Conservation (phyloP, 2,113 vertebrate genomes). For the Anthoscopus minutus region DNA sequence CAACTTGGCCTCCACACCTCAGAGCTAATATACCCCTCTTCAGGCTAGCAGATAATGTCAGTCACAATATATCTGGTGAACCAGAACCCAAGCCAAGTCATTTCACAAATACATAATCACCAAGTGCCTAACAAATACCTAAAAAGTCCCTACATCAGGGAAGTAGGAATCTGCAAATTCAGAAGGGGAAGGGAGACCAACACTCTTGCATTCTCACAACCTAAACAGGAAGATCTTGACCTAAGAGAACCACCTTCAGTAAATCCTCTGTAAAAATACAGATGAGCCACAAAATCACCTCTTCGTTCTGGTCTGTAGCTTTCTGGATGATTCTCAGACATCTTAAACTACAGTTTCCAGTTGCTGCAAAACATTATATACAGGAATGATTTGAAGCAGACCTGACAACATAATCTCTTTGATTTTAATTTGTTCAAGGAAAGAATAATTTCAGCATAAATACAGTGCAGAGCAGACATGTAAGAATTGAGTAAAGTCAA, state of each 20-base stretch:
- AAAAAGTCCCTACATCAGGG: neutral
- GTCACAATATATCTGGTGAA: neutral
- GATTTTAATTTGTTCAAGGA: neutral
- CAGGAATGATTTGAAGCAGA: neutral
- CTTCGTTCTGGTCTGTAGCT: neutral
- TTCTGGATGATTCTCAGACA: neutral
- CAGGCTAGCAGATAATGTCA: neutral
- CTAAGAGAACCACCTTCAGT: neutral
- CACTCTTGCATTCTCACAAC: neutral
- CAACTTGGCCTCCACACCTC: neutral
- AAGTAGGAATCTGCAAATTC: neutral
- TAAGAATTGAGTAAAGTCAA: neutral
- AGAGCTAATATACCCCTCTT: neutral
- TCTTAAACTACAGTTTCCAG: neutral
- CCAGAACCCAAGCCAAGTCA: neutral
- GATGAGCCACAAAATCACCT: neutral
- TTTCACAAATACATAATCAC: neutral
- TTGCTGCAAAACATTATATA: neutral
- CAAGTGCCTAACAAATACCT: neutral
- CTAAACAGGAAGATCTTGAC: neutral
- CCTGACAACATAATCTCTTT: neutral
- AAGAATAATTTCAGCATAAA: neutral
- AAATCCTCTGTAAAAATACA: neutral
- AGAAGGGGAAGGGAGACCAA: neutral
- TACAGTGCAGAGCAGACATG: neutral